These are phyloP conservation scores for Anas platyrhynchos DNA, from an alignment of 2,113 vertebrate species.

Conservation along the genomic window DNA sequence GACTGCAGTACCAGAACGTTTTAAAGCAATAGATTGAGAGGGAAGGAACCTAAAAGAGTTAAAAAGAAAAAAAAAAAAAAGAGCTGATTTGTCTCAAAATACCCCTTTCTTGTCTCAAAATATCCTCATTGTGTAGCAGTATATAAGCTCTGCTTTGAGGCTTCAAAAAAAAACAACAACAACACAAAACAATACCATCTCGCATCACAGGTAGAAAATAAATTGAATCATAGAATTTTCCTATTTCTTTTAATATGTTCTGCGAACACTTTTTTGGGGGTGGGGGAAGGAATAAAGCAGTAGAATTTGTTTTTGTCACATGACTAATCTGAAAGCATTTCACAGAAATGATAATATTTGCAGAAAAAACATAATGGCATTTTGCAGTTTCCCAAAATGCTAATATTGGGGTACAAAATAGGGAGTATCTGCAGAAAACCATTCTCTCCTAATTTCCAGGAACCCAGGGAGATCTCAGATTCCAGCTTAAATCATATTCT, in stretches of 20 bases:
- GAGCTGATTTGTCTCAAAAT: not conserved
- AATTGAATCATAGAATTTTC: not conserved
- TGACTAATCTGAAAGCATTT: not conserved
- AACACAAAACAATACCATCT: not conserved
- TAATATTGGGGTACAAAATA: not conserved
- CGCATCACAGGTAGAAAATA: not conserved
- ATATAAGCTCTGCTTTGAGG: not conserved
- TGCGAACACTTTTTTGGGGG: not conserved
- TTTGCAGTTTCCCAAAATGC: not conserved
- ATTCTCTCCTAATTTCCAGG: not conserved
- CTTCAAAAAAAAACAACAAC: not conserved
- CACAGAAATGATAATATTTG: not conserved
- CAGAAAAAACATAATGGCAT: not conserved
- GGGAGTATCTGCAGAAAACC: not conserved
- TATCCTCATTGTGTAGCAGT: not conserved
- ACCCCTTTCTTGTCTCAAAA: not conserved
- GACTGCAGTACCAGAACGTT: not conserved
- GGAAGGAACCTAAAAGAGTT: not conserved
- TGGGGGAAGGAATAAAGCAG: not conserved
- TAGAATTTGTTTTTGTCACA: not conserved
- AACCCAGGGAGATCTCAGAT: not conserved
- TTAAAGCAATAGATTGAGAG: not conserved
- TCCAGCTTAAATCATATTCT: not conserved
- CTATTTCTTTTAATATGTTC: not conserved
- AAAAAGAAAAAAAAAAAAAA: not conserved